Base-by-base conservation (phyloP, 2,113 vertebrate genomes). In the Gadus macrocephalus region DNA sequence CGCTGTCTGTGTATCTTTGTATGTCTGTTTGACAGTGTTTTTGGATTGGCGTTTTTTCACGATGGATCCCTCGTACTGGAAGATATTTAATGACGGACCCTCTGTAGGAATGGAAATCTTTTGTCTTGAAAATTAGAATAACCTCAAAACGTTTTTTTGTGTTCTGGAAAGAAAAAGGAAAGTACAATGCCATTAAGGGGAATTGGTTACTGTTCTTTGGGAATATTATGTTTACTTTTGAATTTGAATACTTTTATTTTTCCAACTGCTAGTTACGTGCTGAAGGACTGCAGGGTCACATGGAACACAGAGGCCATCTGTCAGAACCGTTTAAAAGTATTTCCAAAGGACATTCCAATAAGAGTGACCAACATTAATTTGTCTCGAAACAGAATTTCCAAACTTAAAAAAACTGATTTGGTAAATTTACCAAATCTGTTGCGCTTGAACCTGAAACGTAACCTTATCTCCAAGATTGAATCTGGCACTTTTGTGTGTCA, bases 351-450 rank as follows among this genome's bases (percentile, higher is more conserved):
- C 89, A 25, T 25, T 25, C 25, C 25, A 12, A n/a, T 62, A 2
- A 78, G 62, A 0, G 78, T 86, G 15, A 38, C 12, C 4, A 53
- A 22, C 5, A 63, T 90, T 0, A 80, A 91, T 64, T 75, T 93
- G 56, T 76, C 64, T n/a, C 0, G 0, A 5, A 93, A 92, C 73
- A 66, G 5, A 2, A 87, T 92, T 3, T 20, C 67, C 14, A 72
- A 19, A 56, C 67, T 93, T 31, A 14, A 72, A 11, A 2, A 0
- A 0, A 25, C 1, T 0, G 81, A 89, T 73, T 91, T 93, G 25
- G 65, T 58, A 25, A 0, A 78, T 16, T 6, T 89, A 0, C 0
- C 15, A 0, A 1, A 59, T 17, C 53, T 25, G 25, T 25, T 3
- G 25, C 25, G 25, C 25, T 25, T 25, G 25, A 25, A 25, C 25